phyloP scores from a whole-genome alignment of 2,113 vertebrate species.

The Hippopotamus amphibius region DNA sequence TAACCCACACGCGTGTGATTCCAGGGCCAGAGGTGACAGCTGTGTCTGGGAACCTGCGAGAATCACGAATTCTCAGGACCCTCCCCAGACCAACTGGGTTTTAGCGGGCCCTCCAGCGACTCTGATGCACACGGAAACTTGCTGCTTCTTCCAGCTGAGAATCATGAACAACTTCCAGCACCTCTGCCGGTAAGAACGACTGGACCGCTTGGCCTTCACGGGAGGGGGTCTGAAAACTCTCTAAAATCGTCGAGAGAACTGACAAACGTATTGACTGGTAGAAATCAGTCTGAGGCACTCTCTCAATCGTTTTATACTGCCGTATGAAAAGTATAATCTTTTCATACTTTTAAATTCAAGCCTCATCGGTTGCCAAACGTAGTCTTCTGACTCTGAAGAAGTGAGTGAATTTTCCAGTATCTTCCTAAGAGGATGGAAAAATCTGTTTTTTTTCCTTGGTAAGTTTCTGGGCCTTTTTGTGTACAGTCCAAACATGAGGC shows the following conservation, averaged over 20 bases:
- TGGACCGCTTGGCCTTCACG: background rate
- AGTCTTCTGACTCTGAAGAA: background rate
- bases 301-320: fast-evolving
- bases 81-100: too few relatives aligned
- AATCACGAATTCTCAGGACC: background rate
- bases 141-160: background rate
- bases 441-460: background rate
- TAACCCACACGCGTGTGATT: fast-evolving
- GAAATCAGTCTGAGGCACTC: background rate
- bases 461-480: constrained; percentile 36
- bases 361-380: background rate
- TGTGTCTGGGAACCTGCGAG: fast-evolving
- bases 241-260: background rate
- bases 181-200: background rate
- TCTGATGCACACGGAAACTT: fast-evolving
- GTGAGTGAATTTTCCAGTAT: background rate
- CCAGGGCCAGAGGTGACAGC: fast-evolving
- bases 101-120: fast-evolving
- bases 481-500: background rate
- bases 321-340: too few relatives aligned
- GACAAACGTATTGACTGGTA: background rate
- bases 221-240: background rate
- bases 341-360: background rate
- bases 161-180: too few relatives aligned
- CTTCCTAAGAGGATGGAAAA: background rate